Evolutionary conservation across 2,888 invertebrate genomes (phyloP).

Genomic region (Idaea aversata): DNA sequence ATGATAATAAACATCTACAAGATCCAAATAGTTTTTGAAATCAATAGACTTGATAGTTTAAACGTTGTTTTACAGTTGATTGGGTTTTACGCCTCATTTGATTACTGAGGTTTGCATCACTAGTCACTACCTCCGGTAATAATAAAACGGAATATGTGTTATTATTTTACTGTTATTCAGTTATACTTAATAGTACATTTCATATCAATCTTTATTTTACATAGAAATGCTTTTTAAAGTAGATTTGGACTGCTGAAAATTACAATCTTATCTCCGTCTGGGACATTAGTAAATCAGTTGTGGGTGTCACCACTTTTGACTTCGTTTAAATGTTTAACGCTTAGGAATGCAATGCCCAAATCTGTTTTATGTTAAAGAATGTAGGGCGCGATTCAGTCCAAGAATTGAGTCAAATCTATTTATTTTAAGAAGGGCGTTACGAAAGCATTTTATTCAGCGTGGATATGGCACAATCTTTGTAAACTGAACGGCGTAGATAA

Average conservation of each 20-base stretch:
- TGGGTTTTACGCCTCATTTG: conserved; percentile 43
- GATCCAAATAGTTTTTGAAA: not conserved
- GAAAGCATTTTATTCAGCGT: conserved; percentile 34
- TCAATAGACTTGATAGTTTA: conserved; percentile 11
- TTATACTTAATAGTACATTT: not conserved
- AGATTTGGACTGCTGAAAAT: not conserved
- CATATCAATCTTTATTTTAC: not conserved
- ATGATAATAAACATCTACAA: not conserved
- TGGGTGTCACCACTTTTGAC: not conserved
- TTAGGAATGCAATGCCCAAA: not conserved
- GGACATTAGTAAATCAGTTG: not conserved
- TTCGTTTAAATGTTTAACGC: conserved; percentile 6
- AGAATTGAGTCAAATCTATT: conserved; percentile 37
- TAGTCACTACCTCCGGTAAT: conserved; percentile 25
- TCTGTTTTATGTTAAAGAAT: conserved; percentile 16
- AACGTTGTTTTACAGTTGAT: conserved; percentile 37
- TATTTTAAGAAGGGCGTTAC: conserved; percentile 50
- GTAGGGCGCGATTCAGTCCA: conserved; percentile 31
- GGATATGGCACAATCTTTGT: not conserved
- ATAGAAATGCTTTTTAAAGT: not conserved
- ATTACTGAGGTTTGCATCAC: conserved; percentile 27
- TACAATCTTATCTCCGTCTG: not conserved
- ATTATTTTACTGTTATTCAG: not conserved
- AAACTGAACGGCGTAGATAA: too few species aligned
- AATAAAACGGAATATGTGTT: conserved; percentile 15